Evolutionary conservation across 2,113 vertebrate genomes (phyloP).

Genomic region (Forbesichthys papilliferus): DNA sequence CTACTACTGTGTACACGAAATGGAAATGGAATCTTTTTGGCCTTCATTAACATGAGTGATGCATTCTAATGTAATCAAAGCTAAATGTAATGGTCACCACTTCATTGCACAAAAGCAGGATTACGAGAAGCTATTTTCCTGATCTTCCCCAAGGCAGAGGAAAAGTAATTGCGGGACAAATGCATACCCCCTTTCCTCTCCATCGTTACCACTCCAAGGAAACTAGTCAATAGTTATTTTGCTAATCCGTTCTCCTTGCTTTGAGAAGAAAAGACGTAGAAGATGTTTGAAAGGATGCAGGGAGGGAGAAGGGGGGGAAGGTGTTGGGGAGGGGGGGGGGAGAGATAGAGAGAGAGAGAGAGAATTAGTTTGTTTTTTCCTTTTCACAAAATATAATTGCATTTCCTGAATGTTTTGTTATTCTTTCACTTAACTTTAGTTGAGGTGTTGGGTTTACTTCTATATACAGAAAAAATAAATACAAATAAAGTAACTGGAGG

Average conservation of each 20-base stretch:
- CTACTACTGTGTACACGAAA: too few species aligned
- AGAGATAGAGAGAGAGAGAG: conserved; percentile 14
- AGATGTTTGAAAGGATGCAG: conserved; percentile 44
- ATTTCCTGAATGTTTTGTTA: conserved; percentile 10
- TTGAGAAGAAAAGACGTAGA: conserved; percentile 50
- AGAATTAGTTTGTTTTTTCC: conserved; percentile 33
- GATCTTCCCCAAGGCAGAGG: conserved; percentile 38
- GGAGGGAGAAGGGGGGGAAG: background rate
- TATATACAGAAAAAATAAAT: background rate
- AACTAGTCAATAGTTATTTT: conserved; percentile 56
- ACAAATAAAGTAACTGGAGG: too few species aligned
- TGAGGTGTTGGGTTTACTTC: conserved; percentile 12
- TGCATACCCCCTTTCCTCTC: conserved; percentile 17
- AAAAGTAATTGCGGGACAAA: conserved; percentile 65
- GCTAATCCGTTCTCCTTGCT: conserved; percentile 57
- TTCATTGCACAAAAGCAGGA: conserved; percentile 45
- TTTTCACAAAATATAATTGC: conserved; percentile 13
- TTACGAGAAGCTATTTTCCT: conserved; percentile 45
- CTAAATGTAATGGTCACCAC: conserved; percentile 24
- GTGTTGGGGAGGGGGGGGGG: background rate
- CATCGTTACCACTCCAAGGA: conserved; percentile 41
- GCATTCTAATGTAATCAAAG: conserved; percentile 41
- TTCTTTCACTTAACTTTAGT: conserved; percentile 22
- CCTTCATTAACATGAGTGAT: conserved; percentile 31
- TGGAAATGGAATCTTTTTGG: background rate